Percentiles rank a stretch among this genome's conserved stretches.
phyloP scores from a whole-genome alignment of 2,113 vertebrate genomes.

The Anarrhichthys ocellatus region DNA sequence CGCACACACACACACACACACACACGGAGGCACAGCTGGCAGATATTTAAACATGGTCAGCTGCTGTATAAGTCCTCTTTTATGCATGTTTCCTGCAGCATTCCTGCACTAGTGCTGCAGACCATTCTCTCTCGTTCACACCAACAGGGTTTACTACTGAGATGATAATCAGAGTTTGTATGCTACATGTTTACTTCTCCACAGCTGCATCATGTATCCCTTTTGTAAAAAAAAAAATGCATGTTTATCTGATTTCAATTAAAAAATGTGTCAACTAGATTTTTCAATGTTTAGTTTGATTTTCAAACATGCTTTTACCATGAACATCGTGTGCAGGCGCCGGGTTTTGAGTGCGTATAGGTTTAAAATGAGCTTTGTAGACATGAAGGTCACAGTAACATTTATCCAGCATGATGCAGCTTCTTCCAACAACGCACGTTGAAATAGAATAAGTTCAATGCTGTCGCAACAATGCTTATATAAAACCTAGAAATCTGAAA shows the following conservation, averaged over 20 bases:
- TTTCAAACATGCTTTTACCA: background rate
- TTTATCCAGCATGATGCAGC: background rate
- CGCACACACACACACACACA: conserved; percentile 3
- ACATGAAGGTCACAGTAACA: background rate
- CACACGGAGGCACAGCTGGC: conserved; percentile 16
- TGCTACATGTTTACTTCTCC: background rate
- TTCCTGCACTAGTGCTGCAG: conserved; percentile 11
- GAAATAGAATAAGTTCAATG: background rate
- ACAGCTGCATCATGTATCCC: background rate
- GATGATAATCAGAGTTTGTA: background rate
- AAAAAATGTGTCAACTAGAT: too few species aligned
- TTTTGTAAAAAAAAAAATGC: too few species aligned
- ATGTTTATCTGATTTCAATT: too few species aligned
- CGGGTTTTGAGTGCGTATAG: background rate
- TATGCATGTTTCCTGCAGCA: conserved; percentile 12
- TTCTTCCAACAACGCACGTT: background rate
- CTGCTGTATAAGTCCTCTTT: conserved; percentile 1
- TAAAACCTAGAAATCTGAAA: background rate
- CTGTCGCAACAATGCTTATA: background rate
- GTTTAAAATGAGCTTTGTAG: background rate
- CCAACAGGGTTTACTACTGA: background rate
- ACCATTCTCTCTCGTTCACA: background rate
- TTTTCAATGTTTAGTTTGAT: too few species aligned
- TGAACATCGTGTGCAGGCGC: background rate
- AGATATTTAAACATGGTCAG: conserved; percentile 15